Evolutionary conservation across 2,888 invertebrate species (phyloP).

Genomic region (Volucella zonaria): DNA sequence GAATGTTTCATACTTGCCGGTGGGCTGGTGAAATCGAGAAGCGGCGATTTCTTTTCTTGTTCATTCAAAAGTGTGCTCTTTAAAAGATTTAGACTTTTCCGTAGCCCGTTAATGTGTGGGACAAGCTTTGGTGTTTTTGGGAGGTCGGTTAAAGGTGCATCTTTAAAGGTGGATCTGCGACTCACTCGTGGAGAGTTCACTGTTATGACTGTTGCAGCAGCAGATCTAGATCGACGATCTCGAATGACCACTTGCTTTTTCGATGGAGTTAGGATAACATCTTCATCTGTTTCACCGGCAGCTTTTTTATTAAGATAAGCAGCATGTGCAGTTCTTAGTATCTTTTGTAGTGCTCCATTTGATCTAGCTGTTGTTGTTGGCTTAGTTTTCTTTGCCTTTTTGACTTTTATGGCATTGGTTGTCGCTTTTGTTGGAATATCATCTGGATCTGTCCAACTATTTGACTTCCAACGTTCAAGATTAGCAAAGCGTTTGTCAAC

Average conservation of each 20-base stretch:
- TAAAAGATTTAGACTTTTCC: conserved; percentile 56
- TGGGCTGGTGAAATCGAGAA: not conserved
- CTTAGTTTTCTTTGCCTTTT: conserved; percentile 71
- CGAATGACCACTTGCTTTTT: conserved; percentile 70
- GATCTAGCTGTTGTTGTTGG: conserved; percentile 70
- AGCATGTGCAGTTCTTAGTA: conserved; percentile 76
- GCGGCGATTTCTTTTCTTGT: conserved; percentile 32
- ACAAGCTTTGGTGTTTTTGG: conserved; percentile 30
- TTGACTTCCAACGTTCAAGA: conserved; percentile 78
- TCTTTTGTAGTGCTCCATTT: conserved; percentile 76
- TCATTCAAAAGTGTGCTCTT: conserved; percentile 32
- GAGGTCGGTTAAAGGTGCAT: not conserved
- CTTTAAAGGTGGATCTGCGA: conserved; percentile 16
- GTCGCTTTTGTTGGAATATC: conserved; percentile 48
- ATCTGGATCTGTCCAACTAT: conserved; percentile 80
- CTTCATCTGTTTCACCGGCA: conserved; percentile 23
- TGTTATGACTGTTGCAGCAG: conserved; percentile 74
- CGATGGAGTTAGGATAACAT: conserved; percentile 67
- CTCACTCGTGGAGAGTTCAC: conserved; percentile 52
- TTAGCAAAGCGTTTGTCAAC: conserved; percentile 80
- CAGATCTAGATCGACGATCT: conserved; percentile 72
- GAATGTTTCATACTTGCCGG: not conserved
- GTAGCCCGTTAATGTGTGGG: conserved; percentile 16
- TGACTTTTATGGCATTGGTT: conserved; percentile 62
- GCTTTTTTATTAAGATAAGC: conserved; percentile 75